A percentile compares a stretch with the other conserved stretches of the same genome.
Evolutionary conservation across 1,140 invertebrate genomes (phyloP).

Genomic region (Bombus cullumanus): DNA sequence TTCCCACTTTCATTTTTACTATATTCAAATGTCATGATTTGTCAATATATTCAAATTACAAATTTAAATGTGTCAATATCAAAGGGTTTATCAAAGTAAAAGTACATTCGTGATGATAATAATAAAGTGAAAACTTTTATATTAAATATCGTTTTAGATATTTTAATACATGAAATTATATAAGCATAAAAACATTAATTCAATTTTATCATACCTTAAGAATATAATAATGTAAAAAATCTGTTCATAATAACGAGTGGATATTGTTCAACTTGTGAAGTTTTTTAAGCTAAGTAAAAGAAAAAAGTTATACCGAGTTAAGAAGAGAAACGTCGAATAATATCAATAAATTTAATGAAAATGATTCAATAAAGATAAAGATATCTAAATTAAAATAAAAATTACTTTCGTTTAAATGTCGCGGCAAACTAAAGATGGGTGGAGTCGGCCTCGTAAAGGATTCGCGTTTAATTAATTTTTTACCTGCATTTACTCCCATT

Average conservation of each 20-base stretch:
- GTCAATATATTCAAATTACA: background rate
- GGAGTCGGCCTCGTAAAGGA: background rate
- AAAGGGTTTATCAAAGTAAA: background rate
- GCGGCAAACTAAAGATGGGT: background rate
- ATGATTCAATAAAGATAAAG: background rate
- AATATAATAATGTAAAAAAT: too few species aligned
- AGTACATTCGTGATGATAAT: background rate
- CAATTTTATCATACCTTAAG: background rate
- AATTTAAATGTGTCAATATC: background rate
- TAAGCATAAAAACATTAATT: background rate
- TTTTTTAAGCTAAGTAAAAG: too few species aligned
- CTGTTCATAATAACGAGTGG: too few species aligned
- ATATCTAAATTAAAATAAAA: background rate
- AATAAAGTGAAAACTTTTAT: background rate
- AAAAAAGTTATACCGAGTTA: too few species aligned
- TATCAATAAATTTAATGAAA: background rate
- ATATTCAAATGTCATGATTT: background rate
- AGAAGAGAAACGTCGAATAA: background rate
- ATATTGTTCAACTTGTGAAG: too few species aligned
- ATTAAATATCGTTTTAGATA: background rate
- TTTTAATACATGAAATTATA: background rate
- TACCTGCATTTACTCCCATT: background rate
- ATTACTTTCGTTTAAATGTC: background rate
- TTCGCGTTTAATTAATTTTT: background rate
- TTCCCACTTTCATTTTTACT: background rate